Base-by-base conservation (phyloP, 2,113 vertebrate genomes). In the Neolamprologus longior region DNA sequence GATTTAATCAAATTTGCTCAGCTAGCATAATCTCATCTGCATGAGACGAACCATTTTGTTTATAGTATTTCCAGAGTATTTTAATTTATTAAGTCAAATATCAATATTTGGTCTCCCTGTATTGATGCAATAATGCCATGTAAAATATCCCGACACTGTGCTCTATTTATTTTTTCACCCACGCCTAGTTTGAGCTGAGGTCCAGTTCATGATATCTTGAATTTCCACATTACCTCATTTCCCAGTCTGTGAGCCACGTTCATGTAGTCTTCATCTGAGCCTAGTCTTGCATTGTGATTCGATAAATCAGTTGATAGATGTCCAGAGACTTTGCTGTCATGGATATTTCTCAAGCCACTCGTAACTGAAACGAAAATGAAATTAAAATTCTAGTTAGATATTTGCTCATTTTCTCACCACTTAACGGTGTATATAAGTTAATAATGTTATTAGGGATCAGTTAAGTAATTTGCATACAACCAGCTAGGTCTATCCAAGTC, bases 191-290 rank as follows among this genome's bases (percentile, higher is more conserved):
- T 82, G 45, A 73, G 33, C 33, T 68, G 26, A 78, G 33, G 40
- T 57, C 33, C n/a, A 81, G 19, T 7, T 89, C 47, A 66, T 33
- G 7, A 80, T 84, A 55, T 58, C 40, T 52, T 10, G n/a, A 73
- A 82, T 80, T 14, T 71, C 4, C 10, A 17, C 17, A 95, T 95
- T 97, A 99, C 98, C 96, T 99, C 98, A 96, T 96, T 98, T 94
- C 97, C 98, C 90, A 99, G 95, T 91, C 98, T 98, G 94, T 99
- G 98, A 94, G 98, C 97, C 93, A 98, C 97, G 94, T 97, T 97
- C 84, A 98, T 97, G 94, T 99, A 99, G 95, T 98, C 97, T 82
- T 98, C 98, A 93, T 95, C 98, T 86, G 98, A 97, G 92, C 97
- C 96, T 90, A 97, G 97, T 95, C 98, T 97, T 7, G 85, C 78